Evolutionary conservation across 2,797 vertebrate species (phyloP), one percentile per base, ranked within the genome.

Genomic region (Jordanella pulchra): DNA sequence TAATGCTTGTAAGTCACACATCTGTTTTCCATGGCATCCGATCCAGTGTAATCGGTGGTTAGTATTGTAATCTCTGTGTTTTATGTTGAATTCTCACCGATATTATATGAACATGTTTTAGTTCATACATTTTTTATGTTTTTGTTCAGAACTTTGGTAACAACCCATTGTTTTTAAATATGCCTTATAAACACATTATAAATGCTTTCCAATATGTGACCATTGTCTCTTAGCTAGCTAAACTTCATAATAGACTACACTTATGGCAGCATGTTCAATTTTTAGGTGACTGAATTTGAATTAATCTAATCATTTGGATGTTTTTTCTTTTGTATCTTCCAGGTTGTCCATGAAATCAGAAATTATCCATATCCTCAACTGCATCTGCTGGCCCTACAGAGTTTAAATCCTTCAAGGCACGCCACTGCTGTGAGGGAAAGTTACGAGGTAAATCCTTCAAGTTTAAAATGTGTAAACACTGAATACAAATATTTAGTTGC

Each of bases 281-380:
- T 39, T 14, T 39, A 13, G 58, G 4, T 23, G 13, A 39, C 2
- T 39, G 2, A 23, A 6, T 61, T 39, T 21, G 13, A 39, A 32
- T 23, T n/a, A 23, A 13, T 39, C 58, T 61, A 61, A 61, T 23
- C 32, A 30, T 35, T 30, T 13, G 3, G 35, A 60, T 11, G 23
- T 13, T 61, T 32, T 35, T 39, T 39, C 7, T 39, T 39, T 39
- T 39, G 3, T 35, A 10, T 61, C 39, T 58, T 27, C 28, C 86
- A 99, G 98, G 97, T 99, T 72, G 96, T 99, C 81, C 97, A 99
- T 79, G 97, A 99, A 93, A 97, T 99, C 92, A 95, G 98, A 95
- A 99, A 97, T 91, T 98, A 99, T 82, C 97, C 97, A 1, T 99
- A 98, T 83, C 97, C 98, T 55, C 97, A 98, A 92, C 95, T 99